phyloP scores from a whole-genome alignment of 23 tunicate genomes.

The Trididemnum miniatum region DNA sequence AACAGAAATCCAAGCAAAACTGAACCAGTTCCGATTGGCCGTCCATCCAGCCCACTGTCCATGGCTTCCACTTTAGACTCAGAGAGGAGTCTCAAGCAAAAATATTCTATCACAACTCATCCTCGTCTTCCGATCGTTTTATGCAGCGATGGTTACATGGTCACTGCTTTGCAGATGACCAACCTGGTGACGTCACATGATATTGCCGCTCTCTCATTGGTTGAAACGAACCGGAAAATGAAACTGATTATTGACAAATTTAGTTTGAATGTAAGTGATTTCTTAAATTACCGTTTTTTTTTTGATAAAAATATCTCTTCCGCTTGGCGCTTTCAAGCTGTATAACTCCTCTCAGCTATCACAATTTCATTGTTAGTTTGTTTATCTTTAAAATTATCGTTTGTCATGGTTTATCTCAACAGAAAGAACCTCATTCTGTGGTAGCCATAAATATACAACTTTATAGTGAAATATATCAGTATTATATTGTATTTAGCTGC shows the following conservation, averaged over 20 bases:
- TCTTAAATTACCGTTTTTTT: no score
- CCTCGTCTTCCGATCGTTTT: conserved; percentile 71
- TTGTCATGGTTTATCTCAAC: no score
- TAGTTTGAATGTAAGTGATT: conserved; percentile 57
- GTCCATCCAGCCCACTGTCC: conserved; percentile 27
- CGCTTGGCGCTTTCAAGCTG: no score
- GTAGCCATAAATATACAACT: no score
- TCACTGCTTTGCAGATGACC: conserved; percentile 59
- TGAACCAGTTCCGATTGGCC: not conserved
- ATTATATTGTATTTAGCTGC: no score
- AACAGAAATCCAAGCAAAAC: not conserved
- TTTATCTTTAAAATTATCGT: no score
- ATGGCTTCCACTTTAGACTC: conserved; percentile 60
- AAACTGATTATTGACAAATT: conserved; percentile 20
- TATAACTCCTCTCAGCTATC: no score
- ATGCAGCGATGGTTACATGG: conserved; percentile 78
- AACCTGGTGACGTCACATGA: conserved; percentile 41
- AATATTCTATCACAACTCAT: conserved; percentile 69
- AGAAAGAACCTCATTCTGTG: no score
- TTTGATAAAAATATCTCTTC: no score
- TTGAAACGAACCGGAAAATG: conserved; percentile 46
- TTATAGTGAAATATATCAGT: no score
- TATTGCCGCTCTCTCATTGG: conserved; percentile 44
- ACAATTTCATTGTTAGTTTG: no score
- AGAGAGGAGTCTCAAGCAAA: conserved; percentile 39